phyloP scores from a whole-genome alignment of 2,888 invertebrate species.

The Rotaria macrura region DNA sequence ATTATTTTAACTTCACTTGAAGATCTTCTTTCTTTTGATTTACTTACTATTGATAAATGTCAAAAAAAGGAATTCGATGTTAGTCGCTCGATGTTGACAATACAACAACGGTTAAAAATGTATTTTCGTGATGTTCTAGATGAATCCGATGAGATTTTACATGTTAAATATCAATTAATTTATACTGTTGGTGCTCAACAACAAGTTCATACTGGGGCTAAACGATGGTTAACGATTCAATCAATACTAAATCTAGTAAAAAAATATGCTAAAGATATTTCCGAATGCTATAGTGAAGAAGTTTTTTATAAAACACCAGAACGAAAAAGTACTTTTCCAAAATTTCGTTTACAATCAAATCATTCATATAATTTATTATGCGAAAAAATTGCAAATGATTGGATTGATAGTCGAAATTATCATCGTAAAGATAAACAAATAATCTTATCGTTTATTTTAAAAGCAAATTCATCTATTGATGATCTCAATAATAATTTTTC shows the following conservation, averaged over 20 bases:
- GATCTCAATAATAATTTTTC: neutral
- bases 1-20: neutral
- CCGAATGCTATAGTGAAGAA: neutral
- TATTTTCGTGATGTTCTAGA: neutral
- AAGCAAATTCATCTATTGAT: neutral
- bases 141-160: constrained; percentile 5
- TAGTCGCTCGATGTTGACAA: neutral
- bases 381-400: neutral
- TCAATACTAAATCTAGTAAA: neutral
- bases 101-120: neutral
- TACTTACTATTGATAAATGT: neutral
- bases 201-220: neutral
- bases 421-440: neutral
- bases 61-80: neutral
- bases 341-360: neutral
- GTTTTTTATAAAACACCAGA: neutral
- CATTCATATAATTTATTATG: neutral
- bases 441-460: neutral
- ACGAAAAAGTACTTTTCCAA: neutral
- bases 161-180: constrained; percentile 20
- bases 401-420: neutral
- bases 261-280: neutral
- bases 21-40: constrained; percentile 9
- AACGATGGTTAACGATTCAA: neutral
- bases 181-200: neutral